A percentile compares a stretch with the other conserved stretches of the same genome.
These are phyloP conservation scores for Nezara viridula DNA, from an alignment of 2,888 invertebrate species.

Conservation along the genomic window DNA sequence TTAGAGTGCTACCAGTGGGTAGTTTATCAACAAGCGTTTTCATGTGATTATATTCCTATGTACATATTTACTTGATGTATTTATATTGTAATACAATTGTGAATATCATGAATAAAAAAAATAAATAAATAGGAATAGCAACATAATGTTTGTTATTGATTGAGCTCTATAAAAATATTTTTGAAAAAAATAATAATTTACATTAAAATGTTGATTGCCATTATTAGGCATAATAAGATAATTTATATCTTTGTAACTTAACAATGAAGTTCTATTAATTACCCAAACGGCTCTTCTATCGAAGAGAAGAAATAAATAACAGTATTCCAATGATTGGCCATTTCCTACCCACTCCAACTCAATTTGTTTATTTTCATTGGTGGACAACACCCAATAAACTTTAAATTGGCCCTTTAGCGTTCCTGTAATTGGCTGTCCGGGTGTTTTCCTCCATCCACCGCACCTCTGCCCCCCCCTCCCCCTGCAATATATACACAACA, in stretches of 20 bases:
- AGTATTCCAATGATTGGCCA: neutral
- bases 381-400: neutral
- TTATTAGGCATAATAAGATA: too few species aligned
- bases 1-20: too few species aligned
- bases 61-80: too few species aligned
- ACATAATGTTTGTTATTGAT: too few species aligned
- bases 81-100: too few species aligned
- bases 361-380: slow-evolving; percentile 9
- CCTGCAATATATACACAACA: neutral
- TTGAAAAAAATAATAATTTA: too few species aligned
- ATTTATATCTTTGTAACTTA: neutral
- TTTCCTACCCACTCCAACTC: neutral
- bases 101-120: too few species aligned
- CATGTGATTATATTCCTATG: too few species aligned
- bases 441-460: neutral
- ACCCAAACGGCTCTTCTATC: neutral
- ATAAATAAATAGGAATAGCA: too few species aligned
- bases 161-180: too few species aligned
- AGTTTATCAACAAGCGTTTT: too few species aligned
- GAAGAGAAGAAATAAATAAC: neutral
- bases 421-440: neutral
- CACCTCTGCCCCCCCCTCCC: neutral
- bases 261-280: neutral
- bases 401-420: slow-evolving; percentile 20
- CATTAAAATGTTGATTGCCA: too few species aligned